These are phyloP conservation scores for Tenthredo scrophulariae DNA, from an alignment of 2,888 invertebrate species.

Conservation along the genomic window DNA sequence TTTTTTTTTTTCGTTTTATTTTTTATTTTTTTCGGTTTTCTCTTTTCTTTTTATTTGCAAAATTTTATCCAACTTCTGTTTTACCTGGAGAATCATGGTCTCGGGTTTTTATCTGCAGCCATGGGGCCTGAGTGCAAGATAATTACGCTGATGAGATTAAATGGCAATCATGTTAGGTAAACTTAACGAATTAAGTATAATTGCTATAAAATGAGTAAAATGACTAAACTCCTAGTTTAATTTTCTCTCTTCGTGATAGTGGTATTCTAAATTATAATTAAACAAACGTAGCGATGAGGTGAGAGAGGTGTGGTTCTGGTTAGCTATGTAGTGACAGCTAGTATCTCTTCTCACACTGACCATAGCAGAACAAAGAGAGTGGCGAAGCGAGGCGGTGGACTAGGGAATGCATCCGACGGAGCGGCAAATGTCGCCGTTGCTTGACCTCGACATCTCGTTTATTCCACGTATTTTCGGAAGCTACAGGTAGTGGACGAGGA, in stretches of 20 bases:
- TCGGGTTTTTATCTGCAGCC: background rate
- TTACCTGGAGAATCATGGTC: background rate
- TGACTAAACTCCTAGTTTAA: constrained; percentile 3
- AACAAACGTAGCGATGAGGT: background rate
- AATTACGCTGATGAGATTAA: constrained; percentile 32
- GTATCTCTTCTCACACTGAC: background rate
- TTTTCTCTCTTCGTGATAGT: constrained; percentile 13
- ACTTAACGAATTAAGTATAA: constrained; percentile 37
- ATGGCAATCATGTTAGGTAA: constrained; percentile 28
- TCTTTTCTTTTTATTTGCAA: background rate
- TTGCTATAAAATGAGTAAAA: constrained; percentile 9
- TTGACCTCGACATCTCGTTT: constrained; percentile 8
- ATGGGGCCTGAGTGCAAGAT: background rate
- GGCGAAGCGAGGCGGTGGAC: background rate
- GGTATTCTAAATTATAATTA: constrained; percentile 33
- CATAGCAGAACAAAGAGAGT: background rate
- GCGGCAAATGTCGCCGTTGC: constrained; percentile 14
- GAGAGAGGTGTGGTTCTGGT: background rate
- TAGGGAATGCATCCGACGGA: background rate
- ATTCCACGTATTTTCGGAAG: constrained; percentile 10
- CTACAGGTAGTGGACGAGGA: background rate
- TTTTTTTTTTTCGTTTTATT: background rate
- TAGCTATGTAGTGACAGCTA: constrained; percentile 19
- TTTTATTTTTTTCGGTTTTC: background rate
- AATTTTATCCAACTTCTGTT: constrained; percentile 12